Base-by-base conservation (phyloP, 2,888 invertebrate species). In the Pheosia tremula region DNA sequence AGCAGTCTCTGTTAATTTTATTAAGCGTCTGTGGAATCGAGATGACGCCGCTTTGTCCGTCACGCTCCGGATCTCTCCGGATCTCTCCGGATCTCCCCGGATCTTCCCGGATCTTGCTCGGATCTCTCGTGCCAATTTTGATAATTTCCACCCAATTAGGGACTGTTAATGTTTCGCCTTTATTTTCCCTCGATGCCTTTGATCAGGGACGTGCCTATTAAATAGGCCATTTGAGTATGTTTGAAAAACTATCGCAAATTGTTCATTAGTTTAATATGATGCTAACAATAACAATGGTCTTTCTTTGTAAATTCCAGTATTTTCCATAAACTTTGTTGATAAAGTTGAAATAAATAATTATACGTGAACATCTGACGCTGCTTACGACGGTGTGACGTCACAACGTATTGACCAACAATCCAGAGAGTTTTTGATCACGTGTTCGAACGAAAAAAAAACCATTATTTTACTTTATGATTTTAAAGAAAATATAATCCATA, bases 81-180 rank as follows among this genome's bases (percentile, higher is more conserved):
- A 52, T 52, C 37, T 37, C 50, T 2, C n/a, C 50, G 52, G 52
- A 52, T 52, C 52, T 52, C 52, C 52, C 52, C 52, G 53, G 53
- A 53, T 53, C 53, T 37, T 0, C 3, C 53, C 53, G 10, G 53
- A 53, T 37, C 11, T 37, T 24, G 8, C 37, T 37, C 53, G 10
- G 53, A 37, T 53, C 53, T 37, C 4, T 53, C 52, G 52, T 36
- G 37, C 37, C 49, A 50, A 50, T 6, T 50, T 13, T 13, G 13
- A 50, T 24, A 24, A 50, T 50, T 24, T 50, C 8, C 53, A 37
- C 37, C 53, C 53, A 53, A 36, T 53, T 53, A 53, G 52, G 36
- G 37, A 53, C 53, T 11, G 53, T 53, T 53, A 37, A 53, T 53
- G 11, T 37, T 53, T 36, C 10, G 37, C 37, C 9, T 53, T 53